These are phyloP conservation scores for Phaethornis superciliosus DNA, from an alignment of 2,113 vertebrate species.

Conservation along the genomic window DNA sequence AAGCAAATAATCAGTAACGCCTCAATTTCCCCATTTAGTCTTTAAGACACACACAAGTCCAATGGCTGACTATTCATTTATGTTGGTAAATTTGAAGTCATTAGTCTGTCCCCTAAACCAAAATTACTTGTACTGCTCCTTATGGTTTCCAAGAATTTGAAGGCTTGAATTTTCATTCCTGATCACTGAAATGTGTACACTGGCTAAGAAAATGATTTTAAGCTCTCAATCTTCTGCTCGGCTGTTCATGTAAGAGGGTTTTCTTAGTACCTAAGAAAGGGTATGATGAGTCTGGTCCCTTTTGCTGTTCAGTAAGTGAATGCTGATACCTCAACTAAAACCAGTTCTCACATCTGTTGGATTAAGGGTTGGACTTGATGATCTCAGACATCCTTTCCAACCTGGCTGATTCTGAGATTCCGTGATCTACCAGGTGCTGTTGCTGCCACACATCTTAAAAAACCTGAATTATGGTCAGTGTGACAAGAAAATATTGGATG, in stretches of 20 bases:
- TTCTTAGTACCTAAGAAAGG: not conserved
- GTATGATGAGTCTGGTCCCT: not conserved
- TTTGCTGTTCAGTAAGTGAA: not conserved
- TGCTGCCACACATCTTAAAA: not conserved
- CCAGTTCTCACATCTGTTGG: not conserved
- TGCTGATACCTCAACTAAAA: not conserved
- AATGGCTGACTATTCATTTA: not conserved
- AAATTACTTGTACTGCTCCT: not conserved
- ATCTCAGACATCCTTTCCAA: no score
- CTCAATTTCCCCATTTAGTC: not conserved
- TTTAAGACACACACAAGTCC: not conserved
- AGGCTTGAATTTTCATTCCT: conserved; percentile 16
- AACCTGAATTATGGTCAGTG: not conserved
- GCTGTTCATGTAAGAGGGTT: not conserved
- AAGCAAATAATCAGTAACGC: not conserved
- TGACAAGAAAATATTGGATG: not conserved
- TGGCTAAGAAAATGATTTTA: not conserved
- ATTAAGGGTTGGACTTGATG: no score
- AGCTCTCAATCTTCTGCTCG: not conserved
- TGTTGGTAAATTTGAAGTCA: not conserved
- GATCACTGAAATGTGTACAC: not conserved
- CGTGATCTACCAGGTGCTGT: not conserved
- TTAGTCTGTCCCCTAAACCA: not conserved
- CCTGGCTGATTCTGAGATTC: no score
- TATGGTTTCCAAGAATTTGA: not conserved